A percentile compares a stretch with the other conserved stretches of the same genome.
These are phyloP conservation scores for Antheraea pernyi DNA, from an alignment of 1,140 invertebrate genomes.

Conservation along the genomic window DNA sequence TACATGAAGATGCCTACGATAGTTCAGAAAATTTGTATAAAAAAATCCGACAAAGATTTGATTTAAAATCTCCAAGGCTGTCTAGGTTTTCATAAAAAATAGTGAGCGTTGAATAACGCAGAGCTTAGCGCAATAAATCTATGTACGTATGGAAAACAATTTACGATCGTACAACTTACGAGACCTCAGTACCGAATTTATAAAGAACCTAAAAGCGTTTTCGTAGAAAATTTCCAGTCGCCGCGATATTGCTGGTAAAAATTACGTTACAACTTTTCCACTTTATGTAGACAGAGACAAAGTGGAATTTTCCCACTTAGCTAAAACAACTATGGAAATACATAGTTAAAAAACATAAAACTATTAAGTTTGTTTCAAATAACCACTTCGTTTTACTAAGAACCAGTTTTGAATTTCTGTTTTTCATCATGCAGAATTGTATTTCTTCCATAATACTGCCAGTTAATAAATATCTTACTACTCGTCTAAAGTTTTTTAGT, in stretches of 20 bases:
- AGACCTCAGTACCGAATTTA: not conserved
- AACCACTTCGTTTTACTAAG: too few species aligned
- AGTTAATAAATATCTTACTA: too few species aligned
- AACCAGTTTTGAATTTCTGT: too few species aligned
- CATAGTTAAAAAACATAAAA: not conserved
- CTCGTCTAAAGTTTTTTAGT: too few species aligned
- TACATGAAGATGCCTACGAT: not conserved
- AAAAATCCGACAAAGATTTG: not conserved
- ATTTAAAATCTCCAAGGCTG: not conserved
- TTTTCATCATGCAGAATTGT: too few species aligned
- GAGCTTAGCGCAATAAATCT: not conserved
- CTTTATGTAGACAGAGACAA: not conserved
- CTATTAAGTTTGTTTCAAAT: not conserved
- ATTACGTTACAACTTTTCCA: constrained; percentile 3
- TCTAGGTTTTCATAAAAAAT: not conserved
- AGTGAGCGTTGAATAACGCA: not conserved
- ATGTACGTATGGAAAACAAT: not conserved
- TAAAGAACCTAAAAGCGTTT: constrained; percentile 1
- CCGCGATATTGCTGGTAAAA: not conserved
- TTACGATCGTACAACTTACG: not conserved
- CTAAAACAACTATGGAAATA: not conserved
- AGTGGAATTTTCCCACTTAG: not conserved
- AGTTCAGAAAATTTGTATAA: not conserved
- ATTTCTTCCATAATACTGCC: too few species aligned
- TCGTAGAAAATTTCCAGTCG: constrained; percentile 1